Conservation (phyloP, 2,113 vertebrate species). For the Guaruba guarouba region DNA sequence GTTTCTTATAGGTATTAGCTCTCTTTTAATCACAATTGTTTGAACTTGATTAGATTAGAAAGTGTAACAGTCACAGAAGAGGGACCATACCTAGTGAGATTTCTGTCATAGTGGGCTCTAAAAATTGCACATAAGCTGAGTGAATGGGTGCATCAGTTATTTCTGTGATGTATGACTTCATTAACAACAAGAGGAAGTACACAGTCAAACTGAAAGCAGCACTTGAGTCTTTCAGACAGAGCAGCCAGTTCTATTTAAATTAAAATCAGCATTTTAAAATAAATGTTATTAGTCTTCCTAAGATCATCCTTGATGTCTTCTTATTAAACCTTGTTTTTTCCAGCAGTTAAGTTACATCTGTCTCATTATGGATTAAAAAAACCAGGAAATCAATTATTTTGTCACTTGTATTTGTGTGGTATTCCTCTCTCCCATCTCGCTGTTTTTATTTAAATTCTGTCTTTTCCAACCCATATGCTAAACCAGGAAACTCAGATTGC, state of each 20-base stretch:
- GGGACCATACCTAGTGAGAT: background rate
- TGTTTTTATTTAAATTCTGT: background rate
- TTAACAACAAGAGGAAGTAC: slow-evolving; percentile 34
- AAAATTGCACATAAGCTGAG: background rate
- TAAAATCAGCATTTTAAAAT: background rate
- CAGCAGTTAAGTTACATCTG: background rate
- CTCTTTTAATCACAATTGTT: background rate
- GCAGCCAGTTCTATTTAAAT: background rate
- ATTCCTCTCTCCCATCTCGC: background rate
- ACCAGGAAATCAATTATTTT: background rate
- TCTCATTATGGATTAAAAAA: background rate
- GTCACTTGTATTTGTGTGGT: background rate
- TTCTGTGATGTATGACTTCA: slow-evolving; percentile 32
- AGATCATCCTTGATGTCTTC: background rate
- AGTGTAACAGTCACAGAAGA: background rate
- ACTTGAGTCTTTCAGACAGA: slow-evolving; percentile 21
- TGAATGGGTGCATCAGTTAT: slow-evolving; percentile 16
- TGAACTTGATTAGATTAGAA: background rate
- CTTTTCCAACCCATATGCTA: background rate
- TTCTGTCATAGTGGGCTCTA: background rate
- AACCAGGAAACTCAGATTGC: background rate
- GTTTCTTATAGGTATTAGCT: background rate
- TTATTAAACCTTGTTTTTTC: slow-evolving; percentile 19
- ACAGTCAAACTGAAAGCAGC: slow-evolving; percentile 49
- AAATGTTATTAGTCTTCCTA: background rate